Percentiles rank a stretch among this genome's conserved stretches.
Conservation (phyloP, 2,797 vertebrate genomes). For the Betta splendens region DNA sequence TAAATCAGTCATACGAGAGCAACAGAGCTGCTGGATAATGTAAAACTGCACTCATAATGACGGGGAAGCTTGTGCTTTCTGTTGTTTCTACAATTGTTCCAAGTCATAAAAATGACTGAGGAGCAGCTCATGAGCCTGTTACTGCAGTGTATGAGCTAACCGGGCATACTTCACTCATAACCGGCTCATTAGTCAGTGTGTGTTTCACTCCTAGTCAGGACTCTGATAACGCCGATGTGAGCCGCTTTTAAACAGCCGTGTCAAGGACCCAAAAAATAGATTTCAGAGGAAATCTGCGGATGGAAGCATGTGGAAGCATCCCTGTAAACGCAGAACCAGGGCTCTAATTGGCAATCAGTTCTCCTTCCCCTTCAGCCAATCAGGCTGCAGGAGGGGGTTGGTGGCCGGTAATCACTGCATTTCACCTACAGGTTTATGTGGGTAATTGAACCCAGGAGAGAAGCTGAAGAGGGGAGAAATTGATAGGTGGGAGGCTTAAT, state of each 20-base stretch:
- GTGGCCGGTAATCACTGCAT: slow-evolving; percentile 44
- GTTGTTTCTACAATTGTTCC: too few relatives aligned
- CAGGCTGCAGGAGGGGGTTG: slow-evolving; percentile 23
- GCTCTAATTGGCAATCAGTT: slow-evolving; percentile 42
- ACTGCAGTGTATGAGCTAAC: neutral
- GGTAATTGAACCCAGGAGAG: slow-evolving; percentile 61
- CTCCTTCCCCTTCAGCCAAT: slow-evolving; percentile 29
- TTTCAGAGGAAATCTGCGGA: slow-evolving; percentile 6
- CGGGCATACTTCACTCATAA: slow-evolving; percentile 5
- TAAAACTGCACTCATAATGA: too few relatives aligned
- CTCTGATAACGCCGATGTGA: neutral
- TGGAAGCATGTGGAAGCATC: slow-evolving; percentile 4
- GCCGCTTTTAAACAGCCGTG: slow-evolving; percentile 3
- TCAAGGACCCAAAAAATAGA: slow-evolving; percentile 5
- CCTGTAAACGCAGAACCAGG: slow-evolving; percentile 2
- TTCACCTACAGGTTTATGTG: slow-evolving; percentile 62
- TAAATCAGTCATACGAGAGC: slow-evolving; percentile 43
- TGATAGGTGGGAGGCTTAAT: slow-evolving; percentile 41
- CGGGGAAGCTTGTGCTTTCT: too few relatives aligned
- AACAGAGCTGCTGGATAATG: slow-evolving; percentile 28
- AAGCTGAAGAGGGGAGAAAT: slow-evolving; percentile 35
- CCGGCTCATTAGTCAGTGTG: slow-evolving; percentile 2
- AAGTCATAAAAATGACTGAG: neutral
- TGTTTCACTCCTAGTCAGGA: slow-evolving; percentile 1
- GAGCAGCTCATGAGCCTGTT: neutral